Base-by-base conservation (phyloP, 2,113 vertebrate genomes). In the Ciconia boyciana region DNA sequence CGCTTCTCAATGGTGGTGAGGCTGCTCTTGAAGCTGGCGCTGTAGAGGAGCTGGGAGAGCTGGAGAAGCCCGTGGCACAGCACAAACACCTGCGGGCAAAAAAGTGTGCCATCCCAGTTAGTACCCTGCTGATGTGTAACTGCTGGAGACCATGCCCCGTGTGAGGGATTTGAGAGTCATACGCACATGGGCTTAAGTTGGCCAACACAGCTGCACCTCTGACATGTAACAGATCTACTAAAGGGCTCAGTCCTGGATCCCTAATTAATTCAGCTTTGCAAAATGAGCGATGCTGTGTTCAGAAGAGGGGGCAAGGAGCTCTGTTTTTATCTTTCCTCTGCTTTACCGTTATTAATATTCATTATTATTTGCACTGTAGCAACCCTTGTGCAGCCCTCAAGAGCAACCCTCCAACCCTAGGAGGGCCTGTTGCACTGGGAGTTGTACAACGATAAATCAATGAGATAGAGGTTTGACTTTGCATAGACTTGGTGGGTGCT, bases 1-100 rank as follows among this genome's bases (percentile, higher is more conserved):
- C 99, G 99, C 78, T 98, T 98, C 98, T 99, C 99, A 2, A 99
- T 99, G n/a, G 99, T 99, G 91, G 98, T 99, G 96, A 99, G 99
- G 97, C 98, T 99, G 98, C 99, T 99, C 98, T 99, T 99, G 98
- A 99, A 99, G 98, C 99, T 99, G 80, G 99, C 97, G 0, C 99
- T 99, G 98, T 99, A 99, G 44, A 99, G 98, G 72, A 99, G 98
- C 97, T 99, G 99, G 51, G 98, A 99, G 89, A 99, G 98, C 98
- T 99, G 99, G 78, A 99, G 98, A 48, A 99, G 97, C 51, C 99
- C 98, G 2, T 99, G 99, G 95, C 99, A 99, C 55, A 99, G 87
- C 91, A 99, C 99, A 39, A 99, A 99, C 84, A 99, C 94, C 99
- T 99, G 95, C 2, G 5, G 85, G 41, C 43, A 90, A 76, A 96